Base-by-base conservation (phyloP, 1,140 invertebrate genomes). In the Chlorops oryzae region DNA sequence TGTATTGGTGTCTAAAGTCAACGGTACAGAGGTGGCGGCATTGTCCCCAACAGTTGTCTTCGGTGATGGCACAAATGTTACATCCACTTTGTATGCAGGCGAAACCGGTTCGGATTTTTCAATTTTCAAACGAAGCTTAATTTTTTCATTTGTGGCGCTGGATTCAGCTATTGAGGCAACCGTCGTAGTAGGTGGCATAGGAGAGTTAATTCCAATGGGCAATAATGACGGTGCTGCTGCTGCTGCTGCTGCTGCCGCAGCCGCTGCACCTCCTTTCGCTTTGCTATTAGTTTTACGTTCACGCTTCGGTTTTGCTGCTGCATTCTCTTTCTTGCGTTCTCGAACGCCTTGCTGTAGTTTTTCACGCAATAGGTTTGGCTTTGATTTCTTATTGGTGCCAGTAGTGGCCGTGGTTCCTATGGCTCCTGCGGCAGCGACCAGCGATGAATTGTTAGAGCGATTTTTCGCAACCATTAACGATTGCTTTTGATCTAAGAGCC, bases 121-220 rank as follows among this genome's bases (percentile, higher is more conserved):
- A 35, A 92, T 67, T 59, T 92, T 92, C 4, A 92, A 70, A 47
- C 88, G 77, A 15, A 93, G 70, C 66, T 90, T 91, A 32, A 92
- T 86, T 61, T 90, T 90, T 59, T 92, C 89, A 35, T 45, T 54
- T 17, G 48, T 25, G n/a, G 38, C 43, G 17, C 9, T 17, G n/a
- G 38, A 20, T 13, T 65, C 62, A 0, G 56, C 50, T 32, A 38
- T 15, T 12, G 45, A n/a, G 22, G 80, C 80, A 40, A 78, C 70
- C 58, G 75, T 41, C n/a, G 66, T 61, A 59, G 71, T 69, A 23
- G 62, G 56, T 52, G 57, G 53, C 20, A 21, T 28, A 18, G 23
- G 18, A 24, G 5, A 20, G 17, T 12, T 17, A 39, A 34, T 39
- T 7, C 25, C 59, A 51, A 23, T 70, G 61, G 46, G 70, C n/a